Conservation (phyloP, 2,888 invertebrate genomes). For the Crossocerus cetratus region DNA sequence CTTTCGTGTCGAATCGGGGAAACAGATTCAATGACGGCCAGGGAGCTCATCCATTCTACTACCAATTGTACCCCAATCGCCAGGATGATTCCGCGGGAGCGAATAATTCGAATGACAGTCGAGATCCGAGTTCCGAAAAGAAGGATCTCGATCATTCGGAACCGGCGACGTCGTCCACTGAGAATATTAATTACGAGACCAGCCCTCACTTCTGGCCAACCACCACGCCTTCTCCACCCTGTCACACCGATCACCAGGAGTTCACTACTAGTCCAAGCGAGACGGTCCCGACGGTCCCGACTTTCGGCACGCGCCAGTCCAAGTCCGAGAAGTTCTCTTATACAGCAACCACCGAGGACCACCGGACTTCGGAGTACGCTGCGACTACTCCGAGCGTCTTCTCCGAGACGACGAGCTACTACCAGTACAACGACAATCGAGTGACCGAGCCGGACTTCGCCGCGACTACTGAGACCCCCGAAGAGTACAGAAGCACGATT, state of each 20-base stretch:
- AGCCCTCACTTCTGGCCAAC: slow-evolving; percentile 42
- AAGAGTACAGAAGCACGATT: neutral
- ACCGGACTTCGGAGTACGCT: neutral
- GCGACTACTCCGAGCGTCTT: neutral
- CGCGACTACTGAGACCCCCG: neutral
- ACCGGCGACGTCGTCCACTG: neutral
- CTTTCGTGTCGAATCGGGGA: slow-evolving; percentile 81
- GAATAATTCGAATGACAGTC: neutral
- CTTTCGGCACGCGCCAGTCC: neutral
- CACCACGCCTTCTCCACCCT: slow-evolving; percentile 37
- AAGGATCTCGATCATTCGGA: neutral
- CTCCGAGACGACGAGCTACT: neutral
- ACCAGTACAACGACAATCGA: neutral
- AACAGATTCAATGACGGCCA: slow-evolving; percentile 64
- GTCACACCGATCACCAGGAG: no score
- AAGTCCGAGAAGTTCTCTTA: neutral
- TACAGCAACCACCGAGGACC: neutral
- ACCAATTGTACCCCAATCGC: slow-evolving; percentile 56
- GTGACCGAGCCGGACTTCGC: neutral
- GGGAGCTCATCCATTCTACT: slow-evolving; percentile 49
- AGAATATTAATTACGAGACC: slow-evolving; percentile 51
- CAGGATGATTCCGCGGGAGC: neutral
- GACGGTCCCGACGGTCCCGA: no score
- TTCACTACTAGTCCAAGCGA: neutral
- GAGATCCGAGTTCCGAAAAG: slow-evolving; percentile 1